Conservation (phyloP, 2,113 vertebrate genomes). For the Epinephelus fuscoguttatus region DNA sequence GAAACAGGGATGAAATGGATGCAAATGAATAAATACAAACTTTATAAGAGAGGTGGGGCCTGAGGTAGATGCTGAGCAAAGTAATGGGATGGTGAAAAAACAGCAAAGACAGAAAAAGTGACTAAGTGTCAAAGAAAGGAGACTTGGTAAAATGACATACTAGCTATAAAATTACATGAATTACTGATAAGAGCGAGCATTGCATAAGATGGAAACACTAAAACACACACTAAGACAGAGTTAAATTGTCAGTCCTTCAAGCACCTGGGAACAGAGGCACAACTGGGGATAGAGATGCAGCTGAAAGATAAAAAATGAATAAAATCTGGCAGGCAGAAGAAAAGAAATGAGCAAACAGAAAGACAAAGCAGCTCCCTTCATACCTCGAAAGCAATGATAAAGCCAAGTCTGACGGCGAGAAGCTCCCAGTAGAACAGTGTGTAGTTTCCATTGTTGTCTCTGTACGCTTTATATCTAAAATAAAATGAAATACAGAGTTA, state of each 20-base stretch:
- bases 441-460: slow-evolving; percentile 81
- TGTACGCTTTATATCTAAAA: slow-evolving; percentile 84
- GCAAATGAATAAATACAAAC: background rate
- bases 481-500: background rate
- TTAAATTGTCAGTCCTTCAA: background rate
- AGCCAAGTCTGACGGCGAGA: slow-evolving; percentile 85
- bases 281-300: background rate
- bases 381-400: slow-evolving; percentile 88
- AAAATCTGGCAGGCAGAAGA: background rate
- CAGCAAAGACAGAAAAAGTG: background rate
- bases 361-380: background rate
- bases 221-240: background rate
- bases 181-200: background rate
- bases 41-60: background rate
- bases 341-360: background rate
- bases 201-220: background rate
- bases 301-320: background rate
- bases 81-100: background rate
- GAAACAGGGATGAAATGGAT: background rate
- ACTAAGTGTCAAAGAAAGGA: background rate
- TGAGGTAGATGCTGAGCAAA: background rate
- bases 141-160: background rate
- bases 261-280: background rate
- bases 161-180: background rate
- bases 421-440: slow-evolving; percentile 87